Evolutionary conservation across 1,140 invertebrate genomes (phyloP).

Genomic region (Drosophila pallidifrons): DNA sequence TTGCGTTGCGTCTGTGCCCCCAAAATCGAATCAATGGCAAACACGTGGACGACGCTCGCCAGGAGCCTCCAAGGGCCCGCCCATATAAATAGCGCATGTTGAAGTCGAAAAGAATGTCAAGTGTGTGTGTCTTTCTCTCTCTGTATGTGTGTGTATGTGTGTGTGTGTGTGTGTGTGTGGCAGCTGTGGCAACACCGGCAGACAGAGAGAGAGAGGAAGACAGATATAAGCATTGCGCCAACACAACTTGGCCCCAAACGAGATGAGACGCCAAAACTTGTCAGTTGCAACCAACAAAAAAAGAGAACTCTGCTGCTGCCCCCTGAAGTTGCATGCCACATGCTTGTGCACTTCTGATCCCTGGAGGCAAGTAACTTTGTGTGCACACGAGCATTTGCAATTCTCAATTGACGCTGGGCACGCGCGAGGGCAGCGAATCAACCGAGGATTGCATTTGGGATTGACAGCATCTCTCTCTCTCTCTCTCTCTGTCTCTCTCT

Average conservation of each 20-base stretch:
- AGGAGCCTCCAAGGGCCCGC: neutral
- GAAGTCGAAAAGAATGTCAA: slow-evolving; percentile 45
- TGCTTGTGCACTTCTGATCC: slow-evolving; percentile 12
- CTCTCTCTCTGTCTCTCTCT: neutral
- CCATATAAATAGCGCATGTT: slow-evolving; percentile 36
- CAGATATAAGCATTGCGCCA: slow-evolving; percentile 11
- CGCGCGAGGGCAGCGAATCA: slow-evolving; percentile 2
- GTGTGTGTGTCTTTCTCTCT: slow-evolving; percentile 1
- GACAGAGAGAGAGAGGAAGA: neutral
- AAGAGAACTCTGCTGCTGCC: too few relatives aligned
- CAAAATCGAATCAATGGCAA: slow-evolving; percentile 46
- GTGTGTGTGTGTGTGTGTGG: neutral
- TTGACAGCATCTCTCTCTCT: neutral
- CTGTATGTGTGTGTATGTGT: neutral
- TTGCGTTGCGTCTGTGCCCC: neutral
- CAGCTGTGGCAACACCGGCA: neutral
- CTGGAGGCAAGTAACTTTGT: slow-evolving; percentile 11
- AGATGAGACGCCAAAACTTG: neutral
- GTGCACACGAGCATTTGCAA: slow-evolving; percentile 24
- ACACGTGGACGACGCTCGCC: slow-evolving; percentile 23
- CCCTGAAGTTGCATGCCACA: neutral
- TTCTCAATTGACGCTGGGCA: slow-evolving; percentile 27
- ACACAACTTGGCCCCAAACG: slow-evolving; percentile 32
- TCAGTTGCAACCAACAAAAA: neutral
- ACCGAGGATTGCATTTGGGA: slow-evolving; percentile 8